Evolutionary conservation across 2,888 invertebrate genomes (phyloP).

Genomic region (Harpagoxenus sublaevis): DNA sequence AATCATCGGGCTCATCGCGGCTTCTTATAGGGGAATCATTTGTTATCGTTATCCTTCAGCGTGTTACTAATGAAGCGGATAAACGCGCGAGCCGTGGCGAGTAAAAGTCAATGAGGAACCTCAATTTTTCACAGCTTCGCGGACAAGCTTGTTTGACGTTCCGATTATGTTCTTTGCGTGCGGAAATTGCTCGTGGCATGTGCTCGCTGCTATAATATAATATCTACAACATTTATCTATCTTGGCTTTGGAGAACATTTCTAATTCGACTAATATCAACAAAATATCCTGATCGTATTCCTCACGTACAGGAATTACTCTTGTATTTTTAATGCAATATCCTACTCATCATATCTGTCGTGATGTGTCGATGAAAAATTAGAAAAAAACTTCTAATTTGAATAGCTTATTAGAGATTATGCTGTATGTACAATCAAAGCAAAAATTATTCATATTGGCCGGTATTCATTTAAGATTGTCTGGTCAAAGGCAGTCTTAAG

Average conservation of each 20-base stretch:
- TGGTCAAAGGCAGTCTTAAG: too few species aligned
- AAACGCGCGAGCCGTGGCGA: conserved; percentile 14
- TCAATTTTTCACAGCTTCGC: conserved; percentile 25
- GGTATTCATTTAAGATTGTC: too few species aligned
- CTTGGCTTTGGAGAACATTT: neutral
- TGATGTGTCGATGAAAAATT: neutral
- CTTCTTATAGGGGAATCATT: conserved; percentile 61
- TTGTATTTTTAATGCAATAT: neutral
- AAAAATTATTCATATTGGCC: neutral
- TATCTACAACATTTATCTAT: neutral
- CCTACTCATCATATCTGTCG: neutral
- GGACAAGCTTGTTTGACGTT: conserved; percentile 17
- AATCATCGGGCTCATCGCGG: conserved; percentile 59
- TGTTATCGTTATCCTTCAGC: conserved; percentile 64
- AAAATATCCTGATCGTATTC: neutral
- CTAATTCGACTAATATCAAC: conserved; percentile 6
- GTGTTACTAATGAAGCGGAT: conserved; percentile 48
- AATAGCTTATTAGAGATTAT: neutral
- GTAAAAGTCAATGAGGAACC: conserved; percentile 13
- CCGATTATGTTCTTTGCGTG: conserved; percentile 16
- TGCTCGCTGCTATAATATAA: neutral
- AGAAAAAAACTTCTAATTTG: neutral
- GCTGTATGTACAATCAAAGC: neutral
- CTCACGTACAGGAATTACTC: neutral
- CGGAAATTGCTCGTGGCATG: conserved; percentile 1